Base-by-base conservation (phyloP, 2,113 vertebrate genomes). In the Physeter macrocephalus region DNA sequence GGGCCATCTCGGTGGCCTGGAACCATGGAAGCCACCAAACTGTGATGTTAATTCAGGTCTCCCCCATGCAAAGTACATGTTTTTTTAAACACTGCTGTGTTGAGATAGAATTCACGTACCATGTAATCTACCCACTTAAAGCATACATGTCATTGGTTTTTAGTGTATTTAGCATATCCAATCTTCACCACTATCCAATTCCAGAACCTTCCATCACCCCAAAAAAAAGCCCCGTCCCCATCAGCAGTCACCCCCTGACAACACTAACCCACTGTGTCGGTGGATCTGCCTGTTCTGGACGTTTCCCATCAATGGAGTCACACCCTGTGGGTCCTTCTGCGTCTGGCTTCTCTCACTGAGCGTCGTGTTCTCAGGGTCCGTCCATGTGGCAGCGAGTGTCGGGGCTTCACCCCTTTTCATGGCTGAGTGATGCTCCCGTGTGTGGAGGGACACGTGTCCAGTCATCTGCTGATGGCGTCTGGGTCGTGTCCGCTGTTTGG, bases 401-500 rank as follows among this genome's bases (percentile, higher is more conserved):
- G 15, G 15, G 52, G 15, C 52, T 18, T 52, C 52, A 18, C 52
- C 5, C 52, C 52, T 36, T 39, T 75, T 27, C 5, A 0, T 1
- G 2, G 8, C 72, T 1, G 0, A 15, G 31, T 9, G 8, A 7
- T 3, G 3, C 3, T 31, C 52, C 61, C 0, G 0, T 23, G 2
- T 15, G 7, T 62, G 52, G 13, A 14, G 2, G 43, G 29, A 27
- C 23, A 18, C 6, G 0, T 57, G n/a, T 57, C 3, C 52, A 11
- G 77, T 36, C 62, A 0, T 29, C n/a, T 0, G 21, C 75, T 13
- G 14, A 10, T n/a, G 52, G 8, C 41, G 0, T 23, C 46, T 57
- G 61, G 23, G 12, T 43, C 3, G 8, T 9, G 27, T 66, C 67
- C 34, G 0, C 77, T 10, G 6, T 49, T n/a, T 11, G 66, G 72